These are phyloP conservation scores for Diadegma fenestrale DNA, from an alignment of 2,888 invertebrate genomes.

Conservation along the genomic window DNA sequence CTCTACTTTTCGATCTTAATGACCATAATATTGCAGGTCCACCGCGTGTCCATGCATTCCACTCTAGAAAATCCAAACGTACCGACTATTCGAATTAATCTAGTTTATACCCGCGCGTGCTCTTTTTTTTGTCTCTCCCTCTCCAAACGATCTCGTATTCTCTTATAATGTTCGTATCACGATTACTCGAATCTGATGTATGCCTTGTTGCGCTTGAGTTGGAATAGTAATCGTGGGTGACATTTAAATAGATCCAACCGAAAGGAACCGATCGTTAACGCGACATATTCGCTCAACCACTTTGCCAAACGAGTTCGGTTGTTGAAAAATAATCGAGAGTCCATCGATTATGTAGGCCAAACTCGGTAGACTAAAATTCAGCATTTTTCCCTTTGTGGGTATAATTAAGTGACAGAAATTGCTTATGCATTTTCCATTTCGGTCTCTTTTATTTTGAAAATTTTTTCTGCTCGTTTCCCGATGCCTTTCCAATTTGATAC, in stretches of 20 bases:
- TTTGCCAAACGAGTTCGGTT: not conserved
- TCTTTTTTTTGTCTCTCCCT: slow-evolving; percentile 20
- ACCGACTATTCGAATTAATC: slow-evolving; percentile 48
- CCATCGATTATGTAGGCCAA: not conserved
- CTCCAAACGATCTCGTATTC: slow-evolving; percentile 45
- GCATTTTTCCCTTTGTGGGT: not conserved
- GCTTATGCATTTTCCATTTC: not conserved
- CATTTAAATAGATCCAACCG: slow-evolving; percentile 44
- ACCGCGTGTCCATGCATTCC: not conserved
- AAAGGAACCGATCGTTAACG: slow-evolving; percentile 38
- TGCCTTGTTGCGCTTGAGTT: slow-evolving; percentile 47
- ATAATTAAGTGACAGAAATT: not conserved
- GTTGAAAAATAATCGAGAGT: not conserved
- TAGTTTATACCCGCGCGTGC: slow-evolving; percentile 39
- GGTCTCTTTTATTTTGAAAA: not conserved
- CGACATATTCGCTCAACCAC: slow-evolving; percentile 23
- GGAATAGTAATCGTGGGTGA: slow-evolving; percentile 54
- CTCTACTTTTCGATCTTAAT: slow-evolving; percentile 23
- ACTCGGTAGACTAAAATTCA: not conserved
- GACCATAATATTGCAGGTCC: slow-evolving; percentile 19
- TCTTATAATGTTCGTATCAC: slow-evolving; percentile 6
- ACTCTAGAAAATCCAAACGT: slow-evolving; percentile 34
- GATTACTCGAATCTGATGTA: slow-evolving; percentile 9
- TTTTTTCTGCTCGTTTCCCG: not conserved
- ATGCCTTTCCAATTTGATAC: not conserved